A percentile compares a stretch with the other conserved stretches of the same genome.
Evolutionary conservation across 2,797 vertebrate genomes (phyloP).

Genomic region (Acanthiza pusilla): DNA sequence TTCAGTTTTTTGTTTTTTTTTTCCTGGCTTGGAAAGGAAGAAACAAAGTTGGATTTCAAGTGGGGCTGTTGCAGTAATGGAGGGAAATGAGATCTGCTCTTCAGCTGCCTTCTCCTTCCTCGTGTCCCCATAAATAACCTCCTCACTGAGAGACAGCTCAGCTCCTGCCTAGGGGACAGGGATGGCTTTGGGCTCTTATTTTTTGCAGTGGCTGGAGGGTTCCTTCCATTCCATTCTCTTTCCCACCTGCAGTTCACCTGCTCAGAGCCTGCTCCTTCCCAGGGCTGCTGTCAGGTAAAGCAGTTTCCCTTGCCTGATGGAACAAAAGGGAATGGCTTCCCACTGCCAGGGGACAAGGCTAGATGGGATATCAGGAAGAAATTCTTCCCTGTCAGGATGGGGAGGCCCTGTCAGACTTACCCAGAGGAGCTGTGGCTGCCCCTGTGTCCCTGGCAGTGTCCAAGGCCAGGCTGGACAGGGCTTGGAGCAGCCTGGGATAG

Average conservation of each 20-base stretch:
- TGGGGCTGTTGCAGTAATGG: slow-evolving; percentile 26
- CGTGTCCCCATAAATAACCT: slow-evolving; percentile 27
- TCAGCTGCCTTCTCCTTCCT: slow-evolving; percentile 15
- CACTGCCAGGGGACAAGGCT: not conserved
- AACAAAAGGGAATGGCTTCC: not conserved
- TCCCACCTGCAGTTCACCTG: not conserved
- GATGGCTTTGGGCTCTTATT: not conserved
- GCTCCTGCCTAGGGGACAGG: not conserved
- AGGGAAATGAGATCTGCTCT: slow-evolving; percentile 41
- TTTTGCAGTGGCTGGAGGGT: not conserved
- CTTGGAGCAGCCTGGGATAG: not conserved
- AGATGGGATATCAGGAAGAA: not conserved
- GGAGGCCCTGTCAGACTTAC: not conserved
- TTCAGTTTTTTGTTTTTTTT: not conserved
- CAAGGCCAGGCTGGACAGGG: rapidly evolving
- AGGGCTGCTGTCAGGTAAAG: not conserved
- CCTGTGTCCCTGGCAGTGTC: not conserved
- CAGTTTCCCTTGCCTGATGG: not conserved
- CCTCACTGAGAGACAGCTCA: rapidly evolving
- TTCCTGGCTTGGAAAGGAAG: not conserved
- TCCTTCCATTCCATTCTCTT: not conserved
- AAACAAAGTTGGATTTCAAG: slow-evolving; percentile 31
- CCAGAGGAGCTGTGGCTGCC: not conserved
- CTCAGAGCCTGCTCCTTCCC: not conserved
- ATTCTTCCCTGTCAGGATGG: not conserved